These are phyloP conservation scores for Drosophila limbata DNA, from an alignment of 2,888 invertebrate genomes.

Conservation along the genomic window DNA sequence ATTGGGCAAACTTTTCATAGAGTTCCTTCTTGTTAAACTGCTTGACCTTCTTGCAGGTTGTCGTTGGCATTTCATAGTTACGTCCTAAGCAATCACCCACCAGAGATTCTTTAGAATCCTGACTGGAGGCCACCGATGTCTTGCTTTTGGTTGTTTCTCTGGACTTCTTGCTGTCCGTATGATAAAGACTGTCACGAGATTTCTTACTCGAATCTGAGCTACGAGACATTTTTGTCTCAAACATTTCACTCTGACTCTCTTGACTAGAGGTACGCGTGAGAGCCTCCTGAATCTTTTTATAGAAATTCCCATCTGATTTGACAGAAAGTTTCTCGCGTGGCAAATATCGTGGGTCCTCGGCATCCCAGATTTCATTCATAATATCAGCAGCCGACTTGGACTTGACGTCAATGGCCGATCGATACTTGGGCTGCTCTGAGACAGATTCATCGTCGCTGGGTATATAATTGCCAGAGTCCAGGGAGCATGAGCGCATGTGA, in stretches of 20 bases:
- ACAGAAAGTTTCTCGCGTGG: constrained; percentile 90
- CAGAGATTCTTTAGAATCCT: constrained; percentile 89
- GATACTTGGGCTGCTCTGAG: constrained; percentile 87
- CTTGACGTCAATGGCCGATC: constrained; percentile 87
- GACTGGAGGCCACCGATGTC: constrained; percentile 88
- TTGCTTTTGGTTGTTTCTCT: constrained; percentile 88
- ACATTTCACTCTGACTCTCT: constrained; percentile 90
- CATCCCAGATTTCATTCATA: constrained; percentile 91
- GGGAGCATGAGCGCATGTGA: constrained; percentile 89
- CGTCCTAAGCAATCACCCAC: constrained; percentile 84
- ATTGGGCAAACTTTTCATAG: constrained; percentile 87
- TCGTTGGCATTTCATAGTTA: constrained; percentile 86
- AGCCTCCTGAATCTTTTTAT: constrained; percentile 89
- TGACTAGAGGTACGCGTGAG: constrained; percentile 89
- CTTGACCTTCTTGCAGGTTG: constrained; percentile 85
- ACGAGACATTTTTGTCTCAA: constrained; percentile 88
- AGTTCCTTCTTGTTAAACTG: constrained; percentile 82
- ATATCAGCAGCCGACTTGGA: constrained; percentile 90
- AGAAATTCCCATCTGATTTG: constrained; percentile 90
- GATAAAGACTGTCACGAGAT: constrained; percentile 88
- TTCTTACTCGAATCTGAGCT: constrained; percentile 89
- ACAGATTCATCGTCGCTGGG: constrained; percentile 90
- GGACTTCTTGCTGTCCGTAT: constrained; percentile 89
- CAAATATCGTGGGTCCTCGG: constrained; percentile 91
- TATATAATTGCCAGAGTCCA: constrained; percentile 91